Conservation (phyloP, 35 echinoderm and acorn worm genomes). For the Apostichopus parvimensis region DNA sequence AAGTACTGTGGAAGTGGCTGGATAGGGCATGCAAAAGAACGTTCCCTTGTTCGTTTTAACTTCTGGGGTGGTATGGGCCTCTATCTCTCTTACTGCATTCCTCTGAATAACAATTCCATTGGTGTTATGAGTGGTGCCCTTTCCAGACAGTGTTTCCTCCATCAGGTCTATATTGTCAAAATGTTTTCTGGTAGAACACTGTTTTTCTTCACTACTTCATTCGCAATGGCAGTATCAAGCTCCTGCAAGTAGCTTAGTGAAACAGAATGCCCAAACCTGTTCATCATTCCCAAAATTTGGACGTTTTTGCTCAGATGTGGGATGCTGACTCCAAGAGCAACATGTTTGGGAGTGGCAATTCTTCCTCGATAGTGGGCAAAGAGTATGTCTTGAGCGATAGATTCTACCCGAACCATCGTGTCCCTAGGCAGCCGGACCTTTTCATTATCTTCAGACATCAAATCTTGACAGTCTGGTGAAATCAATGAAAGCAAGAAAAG, state of each 20-base stretch:
- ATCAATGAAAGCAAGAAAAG: slow-evolving; percentile 25
- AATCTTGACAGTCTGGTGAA: neutral
- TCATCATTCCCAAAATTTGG: slow-evolving; percentile 16
- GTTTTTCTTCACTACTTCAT: neutral
- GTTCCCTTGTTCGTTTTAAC: neutral
- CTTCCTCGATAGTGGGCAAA: slow-evolving; percentile 39
- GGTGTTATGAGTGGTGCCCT: slow-evolving; percentile 26
- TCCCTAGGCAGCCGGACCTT: slow-evolving; percentile 1
- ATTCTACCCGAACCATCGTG: neutral
- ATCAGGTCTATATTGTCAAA: slow-evolving; percentile 26
- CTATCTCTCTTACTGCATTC: neutral
- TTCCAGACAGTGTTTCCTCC: slow-evolving; percentile 34
- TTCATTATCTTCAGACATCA: neutral
- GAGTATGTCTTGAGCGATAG: slow-evolving; percentile 6
- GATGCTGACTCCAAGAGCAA: no score
- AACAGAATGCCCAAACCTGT: slow-evolving; percentile 53
- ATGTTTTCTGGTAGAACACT: neutral
- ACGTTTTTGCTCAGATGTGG: slow-evolving; percentile 31
- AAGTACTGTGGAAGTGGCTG: no score
- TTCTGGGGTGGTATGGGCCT: neutral
- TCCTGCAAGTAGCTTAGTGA: slow-evolving; percentile 2
- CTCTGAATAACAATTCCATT: slow-evolving; percentile 20
- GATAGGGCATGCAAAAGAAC: neutral
- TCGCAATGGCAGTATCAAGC: slow-evolving; percentile 50
- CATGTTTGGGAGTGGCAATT: neutral